Percentiles rank a stretch among this genome's conserved stretches.
These are phyloP conservation scores for Petrocephalus zakoni DNA, from an alignment of 2,113 vertebrate species.

Conservation along the genomic window DNA sequence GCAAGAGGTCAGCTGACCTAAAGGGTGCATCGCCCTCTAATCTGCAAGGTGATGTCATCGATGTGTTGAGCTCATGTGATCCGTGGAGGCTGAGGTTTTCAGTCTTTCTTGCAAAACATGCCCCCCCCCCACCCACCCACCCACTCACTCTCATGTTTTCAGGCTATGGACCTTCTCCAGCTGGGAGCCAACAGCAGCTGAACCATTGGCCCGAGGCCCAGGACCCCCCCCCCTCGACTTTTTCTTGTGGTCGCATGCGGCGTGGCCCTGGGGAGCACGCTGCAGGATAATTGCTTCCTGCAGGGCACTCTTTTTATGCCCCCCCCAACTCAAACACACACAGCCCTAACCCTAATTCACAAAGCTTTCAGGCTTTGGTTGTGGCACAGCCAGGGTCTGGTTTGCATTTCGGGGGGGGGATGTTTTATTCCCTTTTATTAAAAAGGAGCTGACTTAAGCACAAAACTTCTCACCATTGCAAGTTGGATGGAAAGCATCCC, in stretches of 20 bases:
- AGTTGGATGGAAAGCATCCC: background rate
- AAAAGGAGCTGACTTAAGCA: conserved; percentile 10
- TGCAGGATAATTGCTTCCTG: conserved; percentile 37
- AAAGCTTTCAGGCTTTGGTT: conserved; percentile 28
- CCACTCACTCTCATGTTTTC: background rate
- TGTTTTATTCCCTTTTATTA: background rate
- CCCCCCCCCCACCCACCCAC: background rate
- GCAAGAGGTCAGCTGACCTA: background rate
- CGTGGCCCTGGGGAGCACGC: background rate
- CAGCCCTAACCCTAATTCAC: conserved; percentile 30
- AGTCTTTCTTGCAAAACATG: background rate
- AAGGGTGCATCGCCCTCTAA: background rate
- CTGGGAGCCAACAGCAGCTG: conserved; percentile 9
- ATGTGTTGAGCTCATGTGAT: background rate
- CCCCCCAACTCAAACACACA: background rate
- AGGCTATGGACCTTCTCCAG: background rate
- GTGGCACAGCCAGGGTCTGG: conserved; percentile 31
- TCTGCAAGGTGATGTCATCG: background rate
- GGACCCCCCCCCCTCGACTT: background rate
- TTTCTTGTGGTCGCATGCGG: background rate
- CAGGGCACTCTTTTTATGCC: conserved; percentile 35
- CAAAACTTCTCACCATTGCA: background rate
- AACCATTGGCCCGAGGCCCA: background rate
- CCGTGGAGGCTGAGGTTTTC: background rate
- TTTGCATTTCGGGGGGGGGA: conserved; percentile 32